A percentile compares a stretch with the other conserved stretches of the same genome.
phyloP scores from a whole-genome alignment of 2,113 vertebrate genomes.

The Phainopepla nitens region DNA sequence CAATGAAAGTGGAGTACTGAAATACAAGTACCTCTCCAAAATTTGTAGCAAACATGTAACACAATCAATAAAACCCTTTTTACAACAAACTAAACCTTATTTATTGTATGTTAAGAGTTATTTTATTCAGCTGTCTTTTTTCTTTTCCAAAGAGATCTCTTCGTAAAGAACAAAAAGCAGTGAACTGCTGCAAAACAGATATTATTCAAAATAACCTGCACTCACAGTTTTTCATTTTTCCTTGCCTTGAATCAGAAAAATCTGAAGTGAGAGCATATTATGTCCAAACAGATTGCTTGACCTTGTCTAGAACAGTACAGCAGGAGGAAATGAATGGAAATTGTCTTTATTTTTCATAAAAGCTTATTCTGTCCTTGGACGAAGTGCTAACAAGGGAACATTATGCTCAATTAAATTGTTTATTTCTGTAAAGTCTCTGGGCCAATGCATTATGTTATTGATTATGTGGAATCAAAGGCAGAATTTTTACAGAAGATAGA shows the following conservation, averaged over 20 bases:
- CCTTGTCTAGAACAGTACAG: background rate
- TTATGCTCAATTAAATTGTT: background rate
- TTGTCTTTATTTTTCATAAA: background rate
- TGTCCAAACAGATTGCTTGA: slow-evolving; percentile 1
- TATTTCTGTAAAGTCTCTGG: background rate
- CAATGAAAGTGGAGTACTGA: background rate
- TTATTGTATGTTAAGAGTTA: slow-evolving; percentile 6
- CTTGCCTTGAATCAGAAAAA: slow-evolving; percentile 27
- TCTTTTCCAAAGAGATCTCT: background rate
- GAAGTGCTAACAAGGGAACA: background rate
- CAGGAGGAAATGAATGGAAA: background rate
- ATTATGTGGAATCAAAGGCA: background rate
- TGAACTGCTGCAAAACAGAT: background rate
- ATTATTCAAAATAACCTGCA: background rate
- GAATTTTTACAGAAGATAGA: background rate
- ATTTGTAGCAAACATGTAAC: background rate
- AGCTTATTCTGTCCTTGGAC: slow-evolving; percentile 1
- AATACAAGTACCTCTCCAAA: slow-evolving; percentile 2
- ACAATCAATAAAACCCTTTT: background rate
- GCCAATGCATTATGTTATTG: background rate
- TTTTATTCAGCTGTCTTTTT: background rate
- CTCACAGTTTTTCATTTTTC: background rate
- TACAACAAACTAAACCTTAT: background rate
- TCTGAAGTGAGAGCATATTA: background rate
- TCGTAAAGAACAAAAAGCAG: background rate